Evolutionary conservation across 2,113 vertebrate species (phyloP).

Genomic region (Rattus norvegicus): GRCr8 NC_086031.1:74272501-74273000

Average conservation of each 20-base stretch:
- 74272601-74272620: background rate
- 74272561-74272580: background rate
- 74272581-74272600: accelerated
- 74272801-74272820: background rate
- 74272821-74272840: background rate
- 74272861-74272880: background rate
- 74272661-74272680: accelerated
- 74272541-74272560: background rate
- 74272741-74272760: background rate
- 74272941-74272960: background rate
- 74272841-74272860: background rate
- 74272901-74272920: background rate
- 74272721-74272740: background rate
- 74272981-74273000: background rate
- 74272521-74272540: background rate
- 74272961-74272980: background rate
- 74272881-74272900: background rate
- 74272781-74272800: background rate
- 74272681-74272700: background rate
- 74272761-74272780: background rate
- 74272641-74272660: background rate
- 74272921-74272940: background rate
- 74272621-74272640: background rate
- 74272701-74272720: background rate
- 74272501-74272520: background rate